phyloP scores from a whole-genome alignment of 2,113 vertebrate species.

The Mirza zaza region DNA sequence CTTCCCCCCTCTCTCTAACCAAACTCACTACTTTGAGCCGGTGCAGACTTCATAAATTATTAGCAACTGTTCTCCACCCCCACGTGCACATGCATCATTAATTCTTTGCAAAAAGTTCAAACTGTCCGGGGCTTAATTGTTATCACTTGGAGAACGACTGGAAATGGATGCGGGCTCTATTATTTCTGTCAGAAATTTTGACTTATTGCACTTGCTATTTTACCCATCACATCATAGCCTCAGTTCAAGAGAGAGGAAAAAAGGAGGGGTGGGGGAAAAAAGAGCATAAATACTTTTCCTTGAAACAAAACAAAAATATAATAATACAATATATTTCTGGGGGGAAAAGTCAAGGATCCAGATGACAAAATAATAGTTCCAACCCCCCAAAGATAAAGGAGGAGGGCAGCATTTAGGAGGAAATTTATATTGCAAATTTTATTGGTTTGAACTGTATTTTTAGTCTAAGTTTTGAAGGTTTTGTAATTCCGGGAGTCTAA shows the following conservation, averaged over 20 bases:
- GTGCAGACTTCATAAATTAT: slow-evolving; percentile 80
- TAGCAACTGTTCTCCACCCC: slow-evolving; percentile 61
- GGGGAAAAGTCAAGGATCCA: not conserved
- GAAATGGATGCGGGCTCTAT: slow-evolving; percentile 69
- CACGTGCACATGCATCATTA: slow-evolving; percentile 78
- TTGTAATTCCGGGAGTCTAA: not conserved
- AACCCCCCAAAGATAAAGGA: not conserved
- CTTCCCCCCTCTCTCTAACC: slow-evolving; percentile 69
- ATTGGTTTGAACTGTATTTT: not conserved
- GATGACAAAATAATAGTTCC: not conserved
- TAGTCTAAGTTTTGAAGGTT: not conserved
- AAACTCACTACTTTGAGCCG: slow-evolving; percentile 79
- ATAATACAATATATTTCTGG: not conserved
- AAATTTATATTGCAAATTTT: not conserved
- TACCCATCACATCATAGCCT: slow-evolving; percentile 15
- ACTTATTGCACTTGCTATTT: slow-evolving; percentile 73
- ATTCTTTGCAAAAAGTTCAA: slow-evolving; percentile 81
- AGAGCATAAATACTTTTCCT: not conserved
- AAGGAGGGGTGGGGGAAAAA: not conserved
- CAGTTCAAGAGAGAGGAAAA: not conserved
- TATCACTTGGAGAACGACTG: slow-evolving; percentile 69
- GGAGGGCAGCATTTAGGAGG: not conserved
- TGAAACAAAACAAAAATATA: slow-evolving; percentile 3
- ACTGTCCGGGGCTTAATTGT: slow-evolving; percentile 83
- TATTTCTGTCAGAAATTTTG: slow-evolving; percentile 72